These are phyloP conservation scores for Entelurus aequoreus DNA, from an alignment of 2,113 vertebrate species.

Conservation along the genomic window DNA sequence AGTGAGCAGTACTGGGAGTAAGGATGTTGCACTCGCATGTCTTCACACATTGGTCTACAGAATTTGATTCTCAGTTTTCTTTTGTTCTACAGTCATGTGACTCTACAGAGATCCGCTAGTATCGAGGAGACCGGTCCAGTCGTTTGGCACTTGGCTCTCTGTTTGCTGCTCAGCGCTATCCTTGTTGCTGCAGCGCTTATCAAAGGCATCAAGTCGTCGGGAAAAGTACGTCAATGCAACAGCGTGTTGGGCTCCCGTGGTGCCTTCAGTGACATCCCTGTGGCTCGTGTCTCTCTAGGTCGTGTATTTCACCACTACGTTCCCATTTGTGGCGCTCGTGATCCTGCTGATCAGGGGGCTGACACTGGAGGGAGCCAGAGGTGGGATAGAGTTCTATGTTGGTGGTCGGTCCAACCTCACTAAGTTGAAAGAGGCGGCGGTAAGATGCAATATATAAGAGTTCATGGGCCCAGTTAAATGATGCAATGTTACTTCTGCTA, in stretches of 20 bases:
- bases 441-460: slow-evolving; percentile 34
- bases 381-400: slow-evolving; percentile 91
- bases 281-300: slow-evolving; percentile 72
- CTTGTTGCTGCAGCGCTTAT: slow-evolving; percentile 78
- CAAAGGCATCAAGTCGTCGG: slow-evolving; percentile 94
- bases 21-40: slow-evolving; percentile 51
- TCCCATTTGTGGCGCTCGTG: slow-evolving; percentile 85
- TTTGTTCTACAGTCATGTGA: slow-evolving; percentile 67
- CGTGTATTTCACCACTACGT: slow-evolving; percentile 92
- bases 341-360: slow-evolving; percentile 85
- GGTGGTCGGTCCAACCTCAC: slow-evolving; percentile 85
- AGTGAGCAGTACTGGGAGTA: slow-evolving; percentile 96
- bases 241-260: neutral
- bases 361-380: slow-evolving; percentile 85
- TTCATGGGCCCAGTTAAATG: too few species aligned
- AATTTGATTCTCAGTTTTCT: neutral
- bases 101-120: slow-evolving; percentile 79
- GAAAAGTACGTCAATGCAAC: slow-evolving; percentile 77
- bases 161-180: slow-evolving; percentile 83
- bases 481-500: too few species aligned
- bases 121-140: slow-evolving; percentile 81
- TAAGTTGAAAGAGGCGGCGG: slow-evolving; percentile 85
- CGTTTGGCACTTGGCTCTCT: slow-evolving; percentile 92
- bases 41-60: neutral
- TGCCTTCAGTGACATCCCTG: neutral